These are phyloP conservation scores for Oncorhynchus keta DNA, from an alignment of 2,113 vertebrate species.

Conservation along the genomic window DNA sequence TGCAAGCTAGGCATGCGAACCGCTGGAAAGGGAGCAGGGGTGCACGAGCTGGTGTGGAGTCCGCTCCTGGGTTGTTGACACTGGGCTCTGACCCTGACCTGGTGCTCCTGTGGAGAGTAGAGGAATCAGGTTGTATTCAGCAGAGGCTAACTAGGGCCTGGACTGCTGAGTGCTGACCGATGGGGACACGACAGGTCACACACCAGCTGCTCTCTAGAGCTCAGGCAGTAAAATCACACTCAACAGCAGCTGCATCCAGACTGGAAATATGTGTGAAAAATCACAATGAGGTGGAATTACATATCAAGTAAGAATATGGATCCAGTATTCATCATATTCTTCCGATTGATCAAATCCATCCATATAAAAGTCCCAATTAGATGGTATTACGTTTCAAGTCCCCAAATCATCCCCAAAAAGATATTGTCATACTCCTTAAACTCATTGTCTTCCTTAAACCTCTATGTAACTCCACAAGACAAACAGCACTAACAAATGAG, in stretches of 20 bases:
- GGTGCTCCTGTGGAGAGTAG: slow-evolving; percentile 56
- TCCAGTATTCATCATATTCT: slow-evolving; percentile 54
- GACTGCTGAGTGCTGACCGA: slow-evolving; percentile 54
- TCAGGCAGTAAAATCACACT: slow-evolving; percentile 48
- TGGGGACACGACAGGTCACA: slow-evolving; percentile 54
- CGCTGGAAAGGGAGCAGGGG: neutral
- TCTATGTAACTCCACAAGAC: neutral
- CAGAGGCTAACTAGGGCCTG: slow-evolving; percentile 34
- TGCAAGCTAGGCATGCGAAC: slow-evolving; percentile 20
- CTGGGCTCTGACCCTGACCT: slow-evolving; percentile 51
- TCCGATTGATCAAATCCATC: slow-evolving; percentile 42
- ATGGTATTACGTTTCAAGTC: no score
- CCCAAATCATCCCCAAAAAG: no score
- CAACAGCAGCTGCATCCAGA: slow-evolving; percentile 58
- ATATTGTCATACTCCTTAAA: slow-evolving; percentile 13
- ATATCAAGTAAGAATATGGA: slow-evolving; percentile 24
- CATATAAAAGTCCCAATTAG: neutral
- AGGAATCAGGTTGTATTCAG: slow-evolving; percentile 61
- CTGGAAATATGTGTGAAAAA: slow-evolving; percentile 65
- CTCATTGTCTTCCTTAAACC: slow-evolving; percentile 37
- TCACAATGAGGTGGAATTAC: slow-evolving; percentile 72
- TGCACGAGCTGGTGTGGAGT: slow-evolving; percentile 44
- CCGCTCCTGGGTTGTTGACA: slow-evolving; percentile 53
- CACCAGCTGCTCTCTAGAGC: slow-evolving; percentile 57
- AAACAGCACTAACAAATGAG: neutral